phyloP scores from a whole-genome alignment of 2,113 vertebrate genomes.

The Oreocharis arfaki region DNA sequence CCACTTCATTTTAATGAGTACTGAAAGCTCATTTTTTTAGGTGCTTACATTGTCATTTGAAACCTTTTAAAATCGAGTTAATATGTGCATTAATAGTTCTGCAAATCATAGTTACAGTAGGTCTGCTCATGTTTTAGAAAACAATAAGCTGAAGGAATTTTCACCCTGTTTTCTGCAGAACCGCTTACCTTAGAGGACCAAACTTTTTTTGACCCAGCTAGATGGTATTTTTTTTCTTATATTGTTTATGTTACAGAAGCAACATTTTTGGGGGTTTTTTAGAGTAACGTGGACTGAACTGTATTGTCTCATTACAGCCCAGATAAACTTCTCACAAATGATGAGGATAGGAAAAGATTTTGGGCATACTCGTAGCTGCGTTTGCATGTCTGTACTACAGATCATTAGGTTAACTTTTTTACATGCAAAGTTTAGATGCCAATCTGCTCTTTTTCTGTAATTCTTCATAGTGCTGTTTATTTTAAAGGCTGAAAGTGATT shows the following conservation, averaged over 20 bases:
- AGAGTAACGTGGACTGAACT: background rate
- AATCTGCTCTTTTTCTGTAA: background rate
- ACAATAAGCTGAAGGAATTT: background rate
- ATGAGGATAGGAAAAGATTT: background rate
- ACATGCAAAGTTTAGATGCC: background rate
- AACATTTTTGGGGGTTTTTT: background rate
- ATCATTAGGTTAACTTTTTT: background rate
- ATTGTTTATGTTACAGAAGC: background rate
- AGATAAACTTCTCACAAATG: background rate
- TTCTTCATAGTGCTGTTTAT: constrained; percentile 7
- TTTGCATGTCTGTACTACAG: background rate
- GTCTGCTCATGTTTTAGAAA: background rate
- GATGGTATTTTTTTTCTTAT: background rate
- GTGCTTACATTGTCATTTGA: background rate
- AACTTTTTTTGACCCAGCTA: background rate
- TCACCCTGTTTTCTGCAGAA: background rate
- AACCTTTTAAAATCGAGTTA: background rate
- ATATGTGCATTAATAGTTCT: background rate
- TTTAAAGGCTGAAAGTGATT: constrained; percentile 10
- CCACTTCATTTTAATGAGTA: background rate
- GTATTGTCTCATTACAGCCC: background rate
- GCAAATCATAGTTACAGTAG: background rate
- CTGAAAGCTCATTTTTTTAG: background rate
- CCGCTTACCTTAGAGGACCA: background rate
- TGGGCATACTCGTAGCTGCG: background rate